Percentiles rank a stretch among this genome's conserved stretches.
Evolutionary conservation across 1,140 invertebrate genomes (phyloP).

Genomic region (Psix sp.): DNA sequence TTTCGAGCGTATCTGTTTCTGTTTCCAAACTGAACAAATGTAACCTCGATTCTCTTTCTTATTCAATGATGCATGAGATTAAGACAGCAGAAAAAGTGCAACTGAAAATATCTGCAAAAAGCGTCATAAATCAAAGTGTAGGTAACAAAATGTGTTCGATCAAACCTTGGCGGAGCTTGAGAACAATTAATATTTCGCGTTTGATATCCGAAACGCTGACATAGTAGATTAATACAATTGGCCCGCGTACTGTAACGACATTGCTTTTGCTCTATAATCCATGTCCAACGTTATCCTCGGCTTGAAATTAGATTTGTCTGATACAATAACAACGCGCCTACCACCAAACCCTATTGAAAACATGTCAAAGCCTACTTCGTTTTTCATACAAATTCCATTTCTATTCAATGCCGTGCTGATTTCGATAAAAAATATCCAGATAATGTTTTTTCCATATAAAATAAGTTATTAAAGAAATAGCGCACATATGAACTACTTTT

Average conservation of each 20-base stretch:
- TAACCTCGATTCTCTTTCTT: conserved; percentile 4
- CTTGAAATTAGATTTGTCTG: conserved; percentile 10
- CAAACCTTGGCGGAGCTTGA: conserved; percentile 1
- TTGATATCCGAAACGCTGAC: conserved; percentile 21
- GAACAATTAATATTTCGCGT: conserved; percentile 14
- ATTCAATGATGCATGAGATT: conserved; percentile 12
- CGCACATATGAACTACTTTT: too few species aligned
- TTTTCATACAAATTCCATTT: not conserved
- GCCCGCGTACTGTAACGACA: conserved; percentile 10
- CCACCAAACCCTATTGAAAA: not conserved
- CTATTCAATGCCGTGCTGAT: too few species aligned
- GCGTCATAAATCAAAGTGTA: conserved; percentile 7
- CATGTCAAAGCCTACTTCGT: too few species aligned
- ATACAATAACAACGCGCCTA: conserved; percentile 8
- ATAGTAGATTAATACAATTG: conserved; percentile 20
- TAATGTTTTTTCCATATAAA: too few species aligned
- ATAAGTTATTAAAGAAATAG: too few species aligned
- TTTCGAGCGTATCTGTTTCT: not conserved
- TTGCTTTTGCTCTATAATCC: conserved; percentile 18
- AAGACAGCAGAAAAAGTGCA: not conserved
- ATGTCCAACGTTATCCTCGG: conserved; percentile 12
- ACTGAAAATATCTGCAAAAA: conserved; percentile 3
- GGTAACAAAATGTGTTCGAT: not conserved
- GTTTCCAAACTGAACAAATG: conserved; percentile 1
- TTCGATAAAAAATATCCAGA: too few species aligned